These are phyloP conservation scores for Unio pictorum DNA, from an alignment of 2,888 invertebrate genomes.

Conservation along the genomic window DNA sequence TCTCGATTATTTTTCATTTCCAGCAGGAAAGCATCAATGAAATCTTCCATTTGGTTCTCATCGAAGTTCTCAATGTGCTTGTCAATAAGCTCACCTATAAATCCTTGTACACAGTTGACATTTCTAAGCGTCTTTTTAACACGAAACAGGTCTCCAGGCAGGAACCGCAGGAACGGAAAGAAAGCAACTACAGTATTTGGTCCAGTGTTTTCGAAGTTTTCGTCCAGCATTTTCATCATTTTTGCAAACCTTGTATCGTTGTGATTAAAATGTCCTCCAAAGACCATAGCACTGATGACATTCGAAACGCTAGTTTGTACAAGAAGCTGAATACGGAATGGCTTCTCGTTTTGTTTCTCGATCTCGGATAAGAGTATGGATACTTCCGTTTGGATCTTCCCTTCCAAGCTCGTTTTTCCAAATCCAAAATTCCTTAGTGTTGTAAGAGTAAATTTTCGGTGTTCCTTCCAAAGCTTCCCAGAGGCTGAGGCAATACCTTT, in stretches of 20 bases:
- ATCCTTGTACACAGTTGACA: slow-evolving; percentile 6
- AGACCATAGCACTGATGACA: slow-evolving; percentile 13
- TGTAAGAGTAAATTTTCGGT: slow-evolving; percentile 14
- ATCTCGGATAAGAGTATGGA: slow-evolving; percentile 6
- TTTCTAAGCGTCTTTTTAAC: slow-evolving; percentile 10
- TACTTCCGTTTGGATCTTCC: slow-evolving; percentile 12
- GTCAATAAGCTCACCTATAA: slow-evolving; percentile 4
- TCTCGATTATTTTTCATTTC: slow-evolving; percentile 15
- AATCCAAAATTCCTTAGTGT: slow-evolving; percentile 22
- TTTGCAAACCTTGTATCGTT: slow-evolving; percentile 13
- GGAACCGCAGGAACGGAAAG: slow-evolving; percentile 7
- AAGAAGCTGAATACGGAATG: slow-evolving; percentile 12
- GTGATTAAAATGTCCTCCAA: slow-evolving; percentile 16
- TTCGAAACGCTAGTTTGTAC: slow-evolving; percentile 13
- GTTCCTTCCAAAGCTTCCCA: slow-evolving; percentile 14
- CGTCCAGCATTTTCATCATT: slow-evolving; percentile 2
- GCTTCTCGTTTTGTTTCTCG: slow-evolving; percentile 3
- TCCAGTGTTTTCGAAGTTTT: slow-evolving; percentile 4
- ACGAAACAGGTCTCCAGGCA: slow-evolving; percentile 18
- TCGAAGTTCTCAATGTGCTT: slow-evolving; percentile 17
- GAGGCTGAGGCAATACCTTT: background rate
- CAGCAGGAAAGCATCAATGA: slow-evolving; percentile 32
- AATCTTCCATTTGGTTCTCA: slow-evolving; percentile 20
- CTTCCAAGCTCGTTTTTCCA: slow-evolving; percentile 17
- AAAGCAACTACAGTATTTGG: slow-evolving; percentile 2